Evolutionary conservation across 2,888 invertebrate genomes (phyloP), one percentile per base, ranked within the genome.

Genomic region (Ormyrus labotus): DNA sequence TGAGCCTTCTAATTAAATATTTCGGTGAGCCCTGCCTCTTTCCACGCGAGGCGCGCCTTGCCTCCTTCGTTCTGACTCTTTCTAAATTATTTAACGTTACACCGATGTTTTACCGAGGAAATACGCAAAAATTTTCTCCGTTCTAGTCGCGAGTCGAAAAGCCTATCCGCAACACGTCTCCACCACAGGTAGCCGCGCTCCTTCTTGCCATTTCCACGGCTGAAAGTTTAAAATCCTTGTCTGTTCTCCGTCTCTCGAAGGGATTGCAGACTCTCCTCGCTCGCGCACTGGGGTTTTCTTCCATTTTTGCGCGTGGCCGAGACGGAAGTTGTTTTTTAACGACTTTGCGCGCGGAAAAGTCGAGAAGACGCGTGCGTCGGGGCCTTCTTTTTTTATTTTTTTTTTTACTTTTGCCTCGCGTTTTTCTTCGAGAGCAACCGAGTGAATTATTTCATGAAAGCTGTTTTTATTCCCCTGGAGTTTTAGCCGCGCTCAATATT

Each of bases 171-270:
- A 45, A 57, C 11, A 50, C 61, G n/a, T 51, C 11, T n/a, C 9
- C 61, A 53, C n/a, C 61, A 19, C 63, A 47, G 6, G n/a, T 48
- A 19, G 34, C 34, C 0, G 34, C 50, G 47, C 11, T 19, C n/a
- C 5, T n/a, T 73, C 45, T 61, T 34, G 19, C 68, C 55, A 55
- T 78, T 67, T 73, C 70, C 60, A n/a, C 53, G 64, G 34, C 69
- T 70, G 70, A 80, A 74, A 80, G 64, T 80, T 80, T 80, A 80
- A 80, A 74, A 64, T 74, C 74, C 69, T 70, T 68, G 79, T 69
- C 57, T 80, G 64, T 80, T 80, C 51, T 72, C 63, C 60, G 60
- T 78, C 51, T 73, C 73, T 68, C 73, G 73, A 63, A 68, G 63
- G 68, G 73, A 79, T 79, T 79, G 13, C 78, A 57, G 10, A 10